Base-by-base conservation (phyloP, 2,888 invertebrate species). In the Patella pellucida region DNA sequence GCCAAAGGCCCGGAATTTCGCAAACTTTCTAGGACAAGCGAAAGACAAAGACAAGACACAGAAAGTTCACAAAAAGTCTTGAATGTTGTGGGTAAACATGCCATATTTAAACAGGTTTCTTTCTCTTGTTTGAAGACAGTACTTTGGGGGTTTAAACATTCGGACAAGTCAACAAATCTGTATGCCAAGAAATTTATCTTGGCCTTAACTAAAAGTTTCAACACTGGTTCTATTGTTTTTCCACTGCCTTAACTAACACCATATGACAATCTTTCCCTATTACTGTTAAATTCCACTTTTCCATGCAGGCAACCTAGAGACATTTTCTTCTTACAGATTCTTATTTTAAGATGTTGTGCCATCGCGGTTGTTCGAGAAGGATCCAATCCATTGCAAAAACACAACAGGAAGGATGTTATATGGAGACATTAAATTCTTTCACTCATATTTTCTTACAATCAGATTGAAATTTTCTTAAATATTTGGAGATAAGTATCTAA, bases 161-260 rank as follows among this genome's bases (percentile, higher is more conserved):
- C 62, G 62, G 62, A 62, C 62, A 62, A 62, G 62, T 62, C 62
- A 62, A 62, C 62, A 62, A 62, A 62, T 23, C 23, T 62, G 62
- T 62, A 12, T 11, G 23, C 62, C 62, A 62, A 62, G 62, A 62
- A 62, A 62, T 62, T 23, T 62, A 23, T 62, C 19, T 62, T 62
- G 23, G 62, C 23, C 62, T 62, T 23, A 23, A 62, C 19, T 62
- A 23, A 62, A 62, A 15, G 62, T 62, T 62, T 62, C 62, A 62
- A 62, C 62, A 62, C 62, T 62, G 62, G 19, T 62, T 62, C 62
- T 62, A 62, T 62, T 62, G 62, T 62, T 62, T 23, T 62, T 19
- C 11, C 19, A 19, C 62, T 62, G 15, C 19, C 23, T 23, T 62
- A 62, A 62, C 62, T 62, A 19, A 62, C 62, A 62, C 62, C 62